Conservation (phyloP, 2,888 invertebrate genomes). For the Perithous albicinctus region DNA sequence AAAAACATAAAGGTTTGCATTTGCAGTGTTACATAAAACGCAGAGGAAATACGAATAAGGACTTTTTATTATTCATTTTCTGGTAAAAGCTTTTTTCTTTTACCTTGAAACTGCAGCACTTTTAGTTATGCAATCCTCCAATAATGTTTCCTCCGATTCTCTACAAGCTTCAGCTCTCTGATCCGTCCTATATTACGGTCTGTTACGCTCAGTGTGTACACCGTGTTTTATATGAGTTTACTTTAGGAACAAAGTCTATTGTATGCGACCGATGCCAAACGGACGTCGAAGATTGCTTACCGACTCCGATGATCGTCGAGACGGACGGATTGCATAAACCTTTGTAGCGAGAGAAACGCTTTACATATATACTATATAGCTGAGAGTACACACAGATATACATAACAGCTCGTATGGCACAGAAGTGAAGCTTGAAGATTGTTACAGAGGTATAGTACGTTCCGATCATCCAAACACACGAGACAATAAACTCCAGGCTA, state of each 20-base stretch:
- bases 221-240: slow-evolving; percentile 36
- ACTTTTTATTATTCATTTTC: neutral
- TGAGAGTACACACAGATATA: neutral
- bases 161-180: neutral
- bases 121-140: neutral
- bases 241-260: slow-evolving; percentile 22
- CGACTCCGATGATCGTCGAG: neutral
- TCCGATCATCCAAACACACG: neutral
- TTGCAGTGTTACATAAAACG: neutral
- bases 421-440: neutral
- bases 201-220: slow-evolving; percentile 1
- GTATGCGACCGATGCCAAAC: neutral
- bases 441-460: neutral
- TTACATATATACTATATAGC: neutral
- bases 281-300: neutral
- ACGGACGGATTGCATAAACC: neutral
- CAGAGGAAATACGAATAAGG: neutral
- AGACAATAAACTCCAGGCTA: neutral
- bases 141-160: slow-evolving; percentile 16
- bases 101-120: neutral
- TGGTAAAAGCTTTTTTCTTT: neutral
- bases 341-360: neutral
- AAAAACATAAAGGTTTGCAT: neutral
- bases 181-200: slow-evolving; percentile 3
- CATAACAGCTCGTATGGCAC: neutral